Base-by-base conservation (phyloP, 2,797 vertebrate genomes). In the Sebastes steindachneri region DNA sequence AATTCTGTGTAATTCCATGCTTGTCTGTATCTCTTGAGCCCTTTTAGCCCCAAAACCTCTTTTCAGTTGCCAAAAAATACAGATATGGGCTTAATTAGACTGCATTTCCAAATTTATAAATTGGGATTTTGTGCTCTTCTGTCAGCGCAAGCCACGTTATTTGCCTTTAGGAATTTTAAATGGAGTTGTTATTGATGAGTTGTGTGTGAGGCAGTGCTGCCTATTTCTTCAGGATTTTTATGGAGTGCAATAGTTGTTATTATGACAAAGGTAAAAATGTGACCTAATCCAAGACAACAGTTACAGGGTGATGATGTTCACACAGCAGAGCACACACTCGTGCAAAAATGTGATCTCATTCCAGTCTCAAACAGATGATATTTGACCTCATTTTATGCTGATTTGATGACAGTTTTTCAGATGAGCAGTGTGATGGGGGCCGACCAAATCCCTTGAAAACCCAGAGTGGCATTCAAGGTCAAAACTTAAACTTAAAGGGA, bases 221-320 rank as follows among this genome's bases (percentile, higher is more conserved):
- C 68, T 77, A 6, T 84, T 68, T 73, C 33, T 86, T 84, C 54
- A 86, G 76, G 81, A 74, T 81, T 80, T 73, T 37, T 78, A 29
- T 65, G 21, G 68, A 82, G 90, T 92, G 92, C 89, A 91, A 93
- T 92, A 90, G 59, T 75, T 79, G 73, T 85, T 65, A 57, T 59
- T 74, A 74, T 54, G 51, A 86, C 68, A 66, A 80, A 75, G 63
- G 59, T 69, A 72, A 85, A 85, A 59, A 89, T 90, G 79, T 92
- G 86, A 90, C 67, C 14, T 78, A 69, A 82, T 51, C 19, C 1
- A 23, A 79, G 62, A 70, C 59, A 70, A 60, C 15, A 11, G 26
- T 72, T 54, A 75, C 26, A 68, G 62, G 48, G 9, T 73, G 14
- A 59, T 31, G 12, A 58, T 37, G 15, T 55, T 75, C 51, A 59